A percentile compares a stretch with the other conserved stretches of the same genome.
Evolutionary conservation across 1,140 invertebrate species (phyloP).

Genomic region (Trichonephila clavipes): DNA sequence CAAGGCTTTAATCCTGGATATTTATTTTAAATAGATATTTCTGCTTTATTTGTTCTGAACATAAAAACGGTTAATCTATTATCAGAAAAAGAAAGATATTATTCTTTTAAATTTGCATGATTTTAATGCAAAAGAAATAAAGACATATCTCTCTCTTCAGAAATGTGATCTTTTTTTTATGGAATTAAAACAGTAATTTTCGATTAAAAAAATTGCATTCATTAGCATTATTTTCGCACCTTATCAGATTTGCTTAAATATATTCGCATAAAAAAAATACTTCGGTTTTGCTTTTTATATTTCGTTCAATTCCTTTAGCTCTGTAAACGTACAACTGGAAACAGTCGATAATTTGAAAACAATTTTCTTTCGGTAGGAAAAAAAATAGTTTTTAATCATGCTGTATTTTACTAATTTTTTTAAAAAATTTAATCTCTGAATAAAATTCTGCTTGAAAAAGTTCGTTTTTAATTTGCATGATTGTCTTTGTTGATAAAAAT

Average conservation of each 20-base stretch:
- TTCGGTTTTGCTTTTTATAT: neutral
- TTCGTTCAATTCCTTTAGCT: neutral
- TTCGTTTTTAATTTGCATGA: neutral
- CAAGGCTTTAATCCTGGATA: constrained; percentile 44
- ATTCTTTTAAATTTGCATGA: neutral
- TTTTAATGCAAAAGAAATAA: constrained; percentile 22
- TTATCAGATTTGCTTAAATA: constrained; percentile 5
- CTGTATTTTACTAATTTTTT: neutral
- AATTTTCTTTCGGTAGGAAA: neutral
- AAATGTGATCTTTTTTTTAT: neutral
- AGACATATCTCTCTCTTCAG: neutral
- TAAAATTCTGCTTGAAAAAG: neutral
- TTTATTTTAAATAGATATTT: constrained; percentile 45
- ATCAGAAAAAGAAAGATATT: constrained; percentile 33
- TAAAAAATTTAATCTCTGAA: neutral
- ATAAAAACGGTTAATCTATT: constrained; percentile 50
- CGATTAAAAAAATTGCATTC: neutral
- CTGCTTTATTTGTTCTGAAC: constrained; percentile 11
- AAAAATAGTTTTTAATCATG: neutral
- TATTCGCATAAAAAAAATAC: neutral
- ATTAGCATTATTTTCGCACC: constrained; percentile 21
- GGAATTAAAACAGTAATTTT: constrained; percentile 28
- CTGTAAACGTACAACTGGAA: neutral
- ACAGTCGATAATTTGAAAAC: neutral
- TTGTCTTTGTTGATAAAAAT: neutral